phyloP scores from a whole-genome alignment of 2,113 vertebrate genomes.

The Procavia capensis region DNA sequence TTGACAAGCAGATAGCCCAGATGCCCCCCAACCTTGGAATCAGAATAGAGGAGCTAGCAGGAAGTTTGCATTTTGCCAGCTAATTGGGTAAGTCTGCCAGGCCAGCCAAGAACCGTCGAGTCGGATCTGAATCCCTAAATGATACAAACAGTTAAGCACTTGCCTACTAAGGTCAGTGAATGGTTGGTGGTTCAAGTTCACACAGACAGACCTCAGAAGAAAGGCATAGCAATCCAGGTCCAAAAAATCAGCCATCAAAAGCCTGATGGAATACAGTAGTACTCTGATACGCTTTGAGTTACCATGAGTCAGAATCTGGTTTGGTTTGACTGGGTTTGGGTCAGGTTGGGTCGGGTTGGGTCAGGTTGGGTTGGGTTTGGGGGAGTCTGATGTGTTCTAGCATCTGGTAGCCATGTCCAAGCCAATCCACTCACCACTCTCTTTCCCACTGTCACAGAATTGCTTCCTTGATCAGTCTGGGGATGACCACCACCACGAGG shows the following conservation, averaged over 20 bases:
- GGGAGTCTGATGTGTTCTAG: not conserved
- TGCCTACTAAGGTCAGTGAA: not conserved
- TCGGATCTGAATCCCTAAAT: not conserved
- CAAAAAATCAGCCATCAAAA: not conserved
- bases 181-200: not conserved
- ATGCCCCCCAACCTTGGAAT: not conserved
- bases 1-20: not conserved
- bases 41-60: not conserved
- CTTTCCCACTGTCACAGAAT: not conserved
- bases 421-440: not conserved
- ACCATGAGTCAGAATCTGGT: not conserved
- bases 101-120: too few relatives aligned
- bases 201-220: not conserved
- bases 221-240: not conserved
- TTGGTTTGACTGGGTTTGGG: not conserved
- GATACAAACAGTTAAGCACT: not conserved
- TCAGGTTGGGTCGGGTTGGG: too few relatives aligned
- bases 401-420: not conserved
- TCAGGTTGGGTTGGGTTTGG: not conserved
- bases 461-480: not conserved
- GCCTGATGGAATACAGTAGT: not conserved
- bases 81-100: not conserved
- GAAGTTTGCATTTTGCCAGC: not conserved
- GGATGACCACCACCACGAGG: rapidly evolving
- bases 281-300: not conserved